Evolutionary conservation across 2,888 invertebrate species (phyloP).

Genomic region (Caenorhabditis angaria): DNA sequence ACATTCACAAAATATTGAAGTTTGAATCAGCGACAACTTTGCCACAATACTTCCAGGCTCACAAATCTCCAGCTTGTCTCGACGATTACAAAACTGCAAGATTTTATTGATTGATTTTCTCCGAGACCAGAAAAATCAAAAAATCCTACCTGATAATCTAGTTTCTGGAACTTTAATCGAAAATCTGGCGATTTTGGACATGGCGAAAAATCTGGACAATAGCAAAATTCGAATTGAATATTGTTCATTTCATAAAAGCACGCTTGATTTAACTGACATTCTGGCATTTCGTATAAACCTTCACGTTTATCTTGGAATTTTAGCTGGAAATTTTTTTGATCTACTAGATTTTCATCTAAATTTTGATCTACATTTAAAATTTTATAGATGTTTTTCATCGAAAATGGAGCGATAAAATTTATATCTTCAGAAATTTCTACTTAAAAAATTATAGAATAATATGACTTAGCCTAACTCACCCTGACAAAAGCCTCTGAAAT

Average conservation of each 20-base stretch:
- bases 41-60: neutral
- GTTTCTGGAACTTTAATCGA: slow-evolving; percentile 28
- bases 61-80: slow-evolving; percentile 11
- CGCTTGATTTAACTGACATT: slow-evolving; percentile 35
- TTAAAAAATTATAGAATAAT: no score
- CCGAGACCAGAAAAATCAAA: neutral
- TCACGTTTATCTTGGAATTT: neutral
- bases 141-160: slow-evolving; percentile 39
- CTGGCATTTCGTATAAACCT: slow-evolving; percentile 9
- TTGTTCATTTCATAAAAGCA: slow-evolving; percentile 40
- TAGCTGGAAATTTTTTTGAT: neutral
- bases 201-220: slow-evolving; percentile 28
- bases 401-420: neutral
- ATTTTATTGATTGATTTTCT: neutral
- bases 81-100: slow-evolving; percentile 51
- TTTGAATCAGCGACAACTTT: slow-evolving; percentile 21
- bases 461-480: no score
- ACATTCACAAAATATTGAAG: slow-evolving; percentile 51
- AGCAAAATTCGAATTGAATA: slow-evolving; percentile 41
- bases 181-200: slow-evolving; percentile 27
- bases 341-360: no score
- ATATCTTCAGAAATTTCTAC: neutral
- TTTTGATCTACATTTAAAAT: no score
- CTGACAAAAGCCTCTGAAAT: neutral
- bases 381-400: no score